Evolutionary conservation across 2,888 invertebrate species (phyloP).

Genomic region (Caenorhabditis wallacei): DNA sequence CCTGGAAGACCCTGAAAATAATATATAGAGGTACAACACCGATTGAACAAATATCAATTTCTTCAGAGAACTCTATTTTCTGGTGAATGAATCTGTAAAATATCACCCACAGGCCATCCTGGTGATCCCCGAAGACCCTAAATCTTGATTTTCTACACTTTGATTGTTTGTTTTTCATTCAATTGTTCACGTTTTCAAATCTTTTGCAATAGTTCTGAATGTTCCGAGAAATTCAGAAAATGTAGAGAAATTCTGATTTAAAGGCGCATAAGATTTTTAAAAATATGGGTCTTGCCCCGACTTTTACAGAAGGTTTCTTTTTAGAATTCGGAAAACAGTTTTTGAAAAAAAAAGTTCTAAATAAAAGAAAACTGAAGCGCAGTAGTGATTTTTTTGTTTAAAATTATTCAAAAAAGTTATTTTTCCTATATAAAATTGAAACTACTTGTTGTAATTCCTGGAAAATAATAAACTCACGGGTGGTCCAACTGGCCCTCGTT

Average conservation of each 20-base stretch:
- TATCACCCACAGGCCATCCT: constrained; percentile 64
- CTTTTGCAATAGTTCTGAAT: too few species aligned
- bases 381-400: too few species aligned
- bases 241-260: too few species aligned
- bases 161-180: not conserved
- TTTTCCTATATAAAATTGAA: too few species aligned
- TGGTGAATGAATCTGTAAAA: constrained; percentile 48
- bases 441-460: not conserved
- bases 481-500: constrained; percentile 74
- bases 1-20: constrained; percentile 69
- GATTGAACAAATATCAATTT: constrained; percentile 4
- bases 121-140: constrained; percentile 73
- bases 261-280: too few species aligned
- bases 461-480: constrained; percentile 69
- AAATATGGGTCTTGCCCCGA: too few species aligned
- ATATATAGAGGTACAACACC: constrained; percentile 12
- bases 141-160: constrained; percentile 27
- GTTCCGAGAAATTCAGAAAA: too few species aligned
- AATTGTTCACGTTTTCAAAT: not conserved
- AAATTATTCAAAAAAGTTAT: too few species aligned
- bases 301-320: too few species aligned
- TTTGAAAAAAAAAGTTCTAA: too few species aligned
- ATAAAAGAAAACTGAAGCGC: too few species aligned
- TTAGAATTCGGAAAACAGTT: too few species aligned
- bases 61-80: constrained; percentile 48